Evolutionary conservation across 2,888 invertebrate genomes (phyloP).

Genomic region (Elmis aenea): DNA sequence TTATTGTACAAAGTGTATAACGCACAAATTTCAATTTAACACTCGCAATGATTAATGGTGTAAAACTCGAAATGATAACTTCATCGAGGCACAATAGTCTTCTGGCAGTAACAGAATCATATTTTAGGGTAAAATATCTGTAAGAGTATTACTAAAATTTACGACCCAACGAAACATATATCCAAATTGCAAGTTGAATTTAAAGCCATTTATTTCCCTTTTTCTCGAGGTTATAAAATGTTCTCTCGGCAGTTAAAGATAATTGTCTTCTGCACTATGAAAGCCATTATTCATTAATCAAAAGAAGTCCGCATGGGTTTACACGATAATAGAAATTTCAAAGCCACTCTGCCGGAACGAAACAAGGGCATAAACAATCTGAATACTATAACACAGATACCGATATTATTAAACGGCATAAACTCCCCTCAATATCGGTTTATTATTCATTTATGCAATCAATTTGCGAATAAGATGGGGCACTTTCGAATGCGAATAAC

Average conservation of each 20-base stretch:
- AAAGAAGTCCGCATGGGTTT: constrained; percentile 25
- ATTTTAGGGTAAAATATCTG: constrained; percentile 33
- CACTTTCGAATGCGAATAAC: too few species aligned
- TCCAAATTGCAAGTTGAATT: constrained; percentile 38
- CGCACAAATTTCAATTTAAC: constrained; percentile 7
- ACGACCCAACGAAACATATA: constrained; percentile 38
- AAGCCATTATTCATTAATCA: constrained; percentile 36
- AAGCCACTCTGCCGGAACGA: constrained; percentile 4
- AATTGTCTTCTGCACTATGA: constrained; percentile 36
- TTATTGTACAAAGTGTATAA: constrained; percentile 13
- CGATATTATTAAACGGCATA: too few species aligned
- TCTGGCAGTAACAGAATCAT: constrained; percentile 24
- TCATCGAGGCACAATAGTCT: constrained; percentile 27
- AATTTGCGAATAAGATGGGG: too few species aligned
- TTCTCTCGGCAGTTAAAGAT: constrained; percentile 36
- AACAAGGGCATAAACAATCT: constrained; percentile 16
- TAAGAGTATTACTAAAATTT: constrained; percentile 37
- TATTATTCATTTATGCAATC: too few species aligned
- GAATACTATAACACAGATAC: too few species aligned
- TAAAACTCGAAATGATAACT: constrained; percentile 32
- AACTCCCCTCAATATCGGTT: too few species aligned
- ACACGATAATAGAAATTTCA: constrained; percentile 5
- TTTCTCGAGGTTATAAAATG: constrained; percentile 33
- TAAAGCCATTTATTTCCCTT: constrained; percentile 32
- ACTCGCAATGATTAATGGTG: constrained; percentile 17